These are phyloP conservation scores for Rynchops niger DNA, from an alignment of 2,113 vertebrate genomes.

Conservation along the genomic window DNA sequence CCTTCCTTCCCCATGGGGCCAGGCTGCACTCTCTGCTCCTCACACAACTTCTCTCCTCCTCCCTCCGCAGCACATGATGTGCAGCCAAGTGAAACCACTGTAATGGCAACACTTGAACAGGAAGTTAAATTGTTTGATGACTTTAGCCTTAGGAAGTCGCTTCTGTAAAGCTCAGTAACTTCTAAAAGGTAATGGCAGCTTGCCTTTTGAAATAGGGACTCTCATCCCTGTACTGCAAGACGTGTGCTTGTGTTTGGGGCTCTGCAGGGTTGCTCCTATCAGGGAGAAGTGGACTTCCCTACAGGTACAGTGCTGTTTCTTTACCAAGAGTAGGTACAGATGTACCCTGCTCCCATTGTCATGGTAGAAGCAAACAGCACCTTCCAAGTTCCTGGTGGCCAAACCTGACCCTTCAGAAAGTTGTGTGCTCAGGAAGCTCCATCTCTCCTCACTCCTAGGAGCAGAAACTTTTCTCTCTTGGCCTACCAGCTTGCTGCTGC, in stretches of 20 bases:
- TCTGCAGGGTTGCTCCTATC: background rate
- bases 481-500: background rate
- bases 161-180: conserved; percentile 1
- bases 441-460: background rate
- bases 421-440: background rate
- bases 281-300: background rate
- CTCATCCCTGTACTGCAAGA: no score
- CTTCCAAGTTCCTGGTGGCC: background rate
- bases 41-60: conserved; percentile 11
- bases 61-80: conserved; percentile 23
- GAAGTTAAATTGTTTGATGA: conserved; percentile 70
- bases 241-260: background rate
- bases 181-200: background rate
- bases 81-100: conserved; percentile 56
- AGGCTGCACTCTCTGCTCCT: background rate
- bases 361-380: background rate
- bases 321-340: background rate
- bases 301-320: background rate
- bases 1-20: background rate
- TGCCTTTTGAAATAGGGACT: background rate
- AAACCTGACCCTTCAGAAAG: background rate
- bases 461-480: background rate
- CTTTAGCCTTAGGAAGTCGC: conserved; percentile 36
- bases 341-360: fast-evolving
- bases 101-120: conserved; percentile 56